Evolutionary conservation across 2,888 invertebrate genomes (phyloP).

Genomic region (Phytoseiulus persimilis): DNA sequence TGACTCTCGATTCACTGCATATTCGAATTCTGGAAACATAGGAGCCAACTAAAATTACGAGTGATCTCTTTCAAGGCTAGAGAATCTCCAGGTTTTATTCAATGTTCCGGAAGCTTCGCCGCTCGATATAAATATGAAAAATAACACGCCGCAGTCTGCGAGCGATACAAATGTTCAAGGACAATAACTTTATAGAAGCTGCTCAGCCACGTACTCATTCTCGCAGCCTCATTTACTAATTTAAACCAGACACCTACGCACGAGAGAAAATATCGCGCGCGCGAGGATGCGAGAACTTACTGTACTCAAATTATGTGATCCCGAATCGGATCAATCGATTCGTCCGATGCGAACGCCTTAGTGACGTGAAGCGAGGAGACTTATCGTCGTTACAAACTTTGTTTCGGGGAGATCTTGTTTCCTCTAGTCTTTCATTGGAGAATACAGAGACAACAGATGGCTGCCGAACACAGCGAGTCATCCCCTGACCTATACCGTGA

Average conservation of each 20-base stretch:
- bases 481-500: not conserved
- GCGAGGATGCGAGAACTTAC: not conserved
- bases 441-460: not conserved
- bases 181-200: not conserved
- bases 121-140: not conserved
- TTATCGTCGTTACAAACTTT: not conserved
- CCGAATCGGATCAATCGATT: not conserved
- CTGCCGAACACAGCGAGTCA: not conserved
- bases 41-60: no score
- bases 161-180: not conserved
- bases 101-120: not conserved
- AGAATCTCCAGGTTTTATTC: not conserved
- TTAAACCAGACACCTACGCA: not conserved
- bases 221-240: not conserved
- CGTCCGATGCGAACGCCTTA: not conserved
- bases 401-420: not conserved
- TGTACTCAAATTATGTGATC: not conserved
- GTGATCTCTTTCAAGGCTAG: not conserved
- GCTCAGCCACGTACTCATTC: not conserved
- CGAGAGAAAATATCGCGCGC: not conserved
- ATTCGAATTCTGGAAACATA: no score
- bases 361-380: not conserved
- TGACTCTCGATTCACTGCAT: no score
- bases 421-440: not conserved
- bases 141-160: not conserved